A percentile compares a stretch with the other conserved stretches of the same genome.
These are phyloP conservation scores for Schizopygopsis pylzovi DNA, from an alignment of 2,797 vertebrate species.

Conservation along the genomic window DNA sequence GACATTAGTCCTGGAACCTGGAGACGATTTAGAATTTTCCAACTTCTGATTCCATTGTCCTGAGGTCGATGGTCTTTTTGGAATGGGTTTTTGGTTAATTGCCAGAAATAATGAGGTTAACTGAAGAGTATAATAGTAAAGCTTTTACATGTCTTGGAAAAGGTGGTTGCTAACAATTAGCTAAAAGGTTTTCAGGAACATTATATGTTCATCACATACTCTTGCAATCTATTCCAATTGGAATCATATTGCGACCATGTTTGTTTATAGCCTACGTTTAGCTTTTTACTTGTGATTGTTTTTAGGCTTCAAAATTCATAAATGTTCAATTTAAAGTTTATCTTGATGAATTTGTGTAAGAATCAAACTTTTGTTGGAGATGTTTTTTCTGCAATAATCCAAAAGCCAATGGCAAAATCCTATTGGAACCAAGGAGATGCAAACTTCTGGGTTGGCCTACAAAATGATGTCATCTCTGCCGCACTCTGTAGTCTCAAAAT, in stretches of 20 bases:
- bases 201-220: neutral
- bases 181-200: neutral
- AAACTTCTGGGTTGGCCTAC: neutral
- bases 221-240: too few species aligned
- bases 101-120: neutral
- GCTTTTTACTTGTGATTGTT: neutral
- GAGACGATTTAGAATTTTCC: too few species aligned
- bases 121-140: too few species aligned
- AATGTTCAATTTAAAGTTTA: neutral
- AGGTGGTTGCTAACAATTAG: neutral
- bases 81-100: neutral
- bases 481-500: neutral
- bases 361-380: neutral
- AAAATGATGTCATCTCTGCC: neutral
- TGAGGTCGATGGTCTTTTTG: neutral
- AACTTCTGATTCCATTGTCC: neutral
- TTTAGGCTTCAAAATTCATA: neutral
- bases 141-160: neutral
- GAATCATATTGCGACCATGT: too few species aligned
- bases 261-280: neutral
- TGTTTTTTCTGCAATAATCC: neutral
- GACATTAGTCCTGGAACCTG: too few species aligned
- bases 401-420: neutral
- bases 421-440: neutral
- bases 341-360: neutral